A percentile compares a stretch with the other conserved stretches of the same genome.
phyloP scores from a whole-genome alignment of 2,888 invertebrate genomes.

The Desoria tigrina region DNA sequence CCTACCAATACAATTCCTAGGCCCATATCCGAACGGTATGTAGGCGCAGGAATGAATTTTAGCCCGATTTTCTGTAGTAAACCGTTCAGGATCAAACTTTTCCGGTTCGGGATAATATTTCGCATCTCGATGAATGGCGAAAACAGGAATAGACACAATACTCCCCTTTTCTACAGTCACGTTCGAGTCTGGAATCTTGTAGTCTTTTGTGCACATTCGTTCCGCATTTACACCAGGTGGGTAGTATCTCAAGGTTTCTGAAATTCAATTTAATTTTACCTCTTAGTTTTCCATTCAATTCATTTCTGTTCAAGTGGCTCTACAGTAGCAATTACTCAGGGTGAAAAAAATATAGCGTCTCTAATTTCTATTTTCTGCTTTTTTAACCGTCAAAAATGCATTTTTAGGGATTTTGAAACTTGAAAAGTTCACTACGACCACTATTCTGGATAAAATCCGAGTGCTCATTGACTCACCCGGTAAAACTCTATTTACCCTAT shows the following conservation, averaged over 20 bases:
- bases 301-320: too few species aligned
- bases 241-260: background rate
- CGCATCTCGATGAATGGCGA: constrained; percentile 23
- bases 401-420: too few species aligned
- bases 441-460: too few species aligned
- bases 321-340: too few species aligned
- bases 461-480: too few species aligned
- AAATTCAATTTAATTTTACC: background rate
- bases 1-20: constrained; percentile 13
- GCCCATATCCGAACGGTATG: constrained; percentile 36
- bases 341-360: too few species aligned
- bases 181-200: background rate
- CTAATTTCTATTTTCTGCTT: too few species aligned
- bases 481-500: too few species aligned
- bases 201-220: constrained; percentile 3
- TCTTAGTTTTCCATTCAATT: too few species aligned
- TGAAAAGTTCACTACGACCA: too few species aligned
- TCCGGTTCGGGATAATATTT: constrained; percentile 36
- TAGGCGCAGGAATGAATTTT: constrained; percentile 33
- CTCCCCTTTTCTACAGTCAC: background rate
- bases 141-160: background rate
- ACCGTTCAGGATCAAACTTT: constrained; percentile 36
- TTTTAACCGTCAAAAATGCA: too few species aligned
- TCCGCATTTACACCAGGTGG: background rate
- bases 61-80: constrained; percentile 29